Evolutionary conservation across 2,113 vertebrate species (phyloP).

Genomic region (Aegotheles bennettii): DNA sequence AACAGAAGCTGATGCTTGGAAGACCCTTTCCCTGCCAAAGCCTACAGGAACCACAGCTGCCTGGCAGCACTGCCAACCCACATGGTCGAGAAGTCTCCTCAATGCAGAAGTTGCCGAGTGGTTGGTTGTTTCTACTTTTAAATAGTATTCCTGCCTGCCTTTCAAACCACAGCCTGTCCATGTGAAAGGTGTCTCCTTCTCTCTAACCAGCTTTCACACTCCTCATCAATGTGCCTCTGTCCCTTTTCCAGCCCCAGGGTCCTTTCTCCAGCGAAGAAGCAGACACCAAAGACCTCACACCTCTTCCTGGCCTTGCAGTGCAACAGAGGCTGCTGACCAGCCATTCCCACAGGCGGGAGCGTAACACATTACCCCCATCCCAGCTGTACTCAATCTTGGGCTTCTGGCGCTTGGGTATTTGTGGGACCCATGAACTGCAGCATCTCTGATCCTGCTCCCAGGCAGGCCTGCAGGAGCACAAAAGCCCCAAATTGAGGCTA

Average conservation of each 20-base stretch:
- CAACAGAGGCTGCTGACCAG: neutral
- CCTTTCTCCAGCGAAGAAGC: neutral
- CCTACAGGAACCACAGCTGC: neutral
- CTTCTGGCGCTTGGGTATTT: neutral
- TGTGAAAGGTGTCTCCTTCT: neutral
- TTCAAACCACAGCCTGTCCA: accelerated
- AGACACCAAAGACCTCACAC: neutral
- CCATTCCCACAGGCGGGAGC: accelerated
- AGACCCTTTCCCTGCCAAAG: neutral
- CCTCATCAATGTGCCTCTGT: accelerated
- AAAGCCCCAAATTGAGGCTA: accelerated
- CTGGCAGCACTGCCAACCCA: neutral
- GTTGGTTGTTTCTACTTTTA: neutral
- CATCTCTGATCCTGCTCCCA: accelerated
- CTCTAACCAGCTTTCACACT: neutral
- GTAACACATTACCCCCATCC: no score
- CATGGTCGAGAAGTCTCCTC: accelerated
- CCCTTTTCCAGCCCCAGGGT: neutral
- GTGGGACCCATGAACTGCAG: accelerated
- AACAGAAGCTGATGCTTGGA: neutral
- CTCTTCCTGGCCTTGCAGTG: neutral
- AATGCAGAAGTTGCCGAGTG: neutral
- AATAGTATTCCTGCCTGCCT: neutral
- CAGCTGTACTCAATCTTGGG: neutral
- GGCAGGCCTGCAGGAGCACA: neutral